phyloP scores from a whole-genome alignment of 2,888 invertebrate species.

The Empis livida region DNA sequence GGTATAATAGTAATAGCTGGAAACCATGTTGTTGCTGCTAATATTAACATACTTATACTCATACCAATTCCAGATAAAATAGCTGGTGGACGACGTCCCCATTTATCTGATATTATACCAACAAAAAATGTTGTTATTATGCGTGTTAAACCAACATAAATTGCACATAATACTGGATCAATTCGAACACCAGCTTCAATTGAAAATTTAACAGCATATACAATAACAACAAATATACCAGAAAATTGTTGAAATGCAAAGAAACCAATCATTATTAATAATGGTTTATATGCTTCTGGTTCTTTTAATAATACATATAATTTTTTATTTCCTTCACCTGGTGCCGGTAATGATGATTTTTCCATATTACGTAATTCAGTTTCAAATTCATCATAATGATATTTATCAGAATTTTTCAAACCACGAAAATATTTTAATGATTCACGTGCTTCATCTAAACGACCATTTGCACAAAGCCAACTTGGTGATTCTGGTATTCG shows the following conservation, averaged over 20 bases:
- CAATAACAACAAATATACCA: slow-evolving; percentile 57
- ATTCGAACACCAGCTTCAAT: slow-evolving; percentile 46
- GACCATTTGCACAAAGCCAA: slow-evolving; percentile 51
- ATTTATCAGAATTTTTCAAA: slow-evolving; percentile 27
- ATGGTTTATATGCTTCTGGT: slow-evolving; percentile 33
- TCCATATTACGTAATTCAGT: slow-evolving; percentile 14
- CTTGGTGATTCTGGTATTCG: slow-evolving; percentile 53
- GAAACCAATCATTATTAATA: slow-evolving; percentile 43
- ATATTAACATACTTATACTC: slow-evolving; percentile 42
- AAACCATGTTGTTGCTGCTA: slow-evolving; percentile 39
- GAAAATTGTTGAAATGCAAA: slow-evolving; percentile 56
- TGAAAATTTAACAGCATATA: slow-evolving; percentile 56
- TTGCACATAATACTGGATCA: slow-evolving; percentile 51
- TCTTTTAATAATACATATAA: slow-evolving; percentile 17
- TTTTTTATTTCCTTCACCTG: slow-evolving; percentile 20
- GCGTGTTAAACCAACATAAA: slow-evolving; percentile 50
- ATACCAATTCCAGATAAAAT: slow-evolving; percentile 51
- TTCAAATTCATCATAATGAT: slow-evolving; percentile 13
- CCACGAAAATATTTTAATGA: slow-evolving; percentile 50
- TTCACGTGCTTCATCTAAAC: slow-evolving; percentile 42
- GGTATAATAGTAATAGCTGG: slow-evolving; percentile 18
- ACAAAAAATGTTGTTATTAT: slow-evolving; percentile 48
- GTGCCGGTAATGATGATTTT: slow-evolving; percentile 15
- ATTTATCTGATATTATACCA: slow-evolving; percentile 47
- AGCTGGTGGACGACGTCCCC: slow-evolving; percentile 50